A percentile compares a stretch with the other conserved stretches of the same genome.
Conservation (phyloP, 92 coral and sea anemone species). For the Phenganax stokvisi region DNA sequence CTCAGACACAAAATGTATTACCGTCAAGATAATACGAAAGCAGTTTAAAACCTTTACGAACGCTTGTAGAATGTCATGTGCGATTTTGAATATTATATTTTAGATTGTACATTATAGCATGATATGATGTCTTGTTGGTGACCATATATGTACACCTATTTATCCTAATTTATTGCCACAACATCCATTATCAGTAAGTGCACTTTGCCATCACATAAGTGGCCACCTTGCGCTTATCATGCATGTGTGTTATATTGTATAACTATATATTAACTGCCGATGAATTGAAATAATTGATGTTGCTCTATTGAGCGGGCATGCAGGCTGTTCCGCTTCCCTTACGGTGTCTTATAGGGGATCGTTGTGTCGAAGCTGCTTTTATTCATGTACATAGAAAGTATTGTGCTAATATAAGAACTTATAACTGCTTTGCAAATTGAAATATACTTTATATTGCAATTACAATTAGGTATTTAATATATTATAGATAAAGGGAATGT, state of each 20-base stretch:
- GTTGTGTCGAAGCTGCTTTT: constrained; percentile 1
- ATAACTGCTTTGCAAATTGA: neutral
- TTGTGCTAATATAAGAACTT: neutral
- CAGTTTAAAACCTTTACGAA: constrained; percentile 1
- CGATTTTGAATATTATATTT: neutral
- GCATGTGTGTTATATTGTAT: too few species aligned
- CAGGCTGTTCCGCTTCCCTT: neutral
- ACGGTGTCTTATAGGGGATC: neutral
- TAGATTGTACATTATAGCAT: neutral
- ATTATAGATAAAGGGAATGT: constrained; percentile 19
- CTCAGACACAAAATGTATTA: constrained; percentile 91
- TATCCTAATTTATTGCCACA: too few species aligned
- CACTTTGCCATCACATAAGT: too few species aligned
- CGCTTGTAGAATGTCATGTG: neutral
- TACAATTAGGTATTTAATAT: constrained; percentile 31
- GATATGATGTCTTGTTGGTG: too few species aligned
- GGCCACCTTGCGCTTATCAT: too few species aligned
- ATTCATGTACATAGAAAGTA: constrained; percentile 10
- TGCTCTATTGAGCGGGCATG: neutral
- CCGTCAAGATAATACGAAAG: constrained; percentile 48
- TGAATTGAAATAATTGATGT: neutral
- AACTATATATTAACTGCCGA: too few species aligned
- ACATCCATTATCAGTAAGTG: too few species aligned
- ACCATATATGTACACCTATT: too few species aligned
- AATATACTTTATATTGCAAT: neutral